phyloP scores from a whole-genome alignment of 2,888 invertebrate genomes.

The Arrhopalites spinosus region DNA sequence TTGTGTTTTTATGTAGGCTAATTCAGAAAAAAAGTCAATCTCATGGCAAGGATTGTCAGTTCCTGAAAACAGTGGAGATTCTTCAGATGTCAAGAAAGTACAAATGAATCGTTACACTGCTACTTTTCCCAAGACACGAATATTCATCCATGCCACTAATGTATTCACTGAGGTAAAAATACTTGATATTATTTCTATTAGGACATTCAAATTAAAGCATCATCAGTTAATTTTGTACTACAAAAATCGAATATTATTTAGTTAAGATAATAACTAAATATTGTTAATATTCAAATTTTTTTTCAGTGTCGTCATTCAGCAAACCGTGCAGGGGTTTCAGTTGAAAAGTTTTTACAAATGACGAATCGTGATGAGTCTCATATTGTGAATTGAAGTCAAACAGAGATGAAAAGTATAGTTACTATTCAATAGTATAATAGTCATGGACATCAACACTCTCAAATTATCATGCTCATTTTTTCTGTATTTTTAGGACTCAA shows the following conservation, averaged over 20 bases:
- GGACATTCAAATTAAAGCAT: too few relatives aligned
- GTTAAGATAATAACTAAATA: not conserved
- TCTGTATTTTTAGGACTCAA: too few relatives aligned
- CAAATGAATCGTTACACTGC: not conserved
- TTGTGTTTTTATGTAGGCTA: too few relatives aligned
- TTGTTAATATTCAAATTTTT: not conserved
- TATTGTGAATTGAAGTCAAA: too few relatives aligned
- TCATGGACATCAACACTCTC: too few relatives aligned
- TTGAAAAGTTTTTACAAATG: not conserved
- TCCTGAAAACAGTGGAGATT: not conserved
- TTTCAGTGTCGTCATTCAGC: not conserved
- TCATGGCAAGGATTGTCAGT: too few relatives aligned
- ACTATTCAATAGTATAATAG: too few relatives aligned
- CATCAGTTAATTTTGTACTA: too few relatives aligned
- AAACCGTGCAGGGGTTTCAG: not conserved
- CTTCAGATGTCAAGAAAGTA: not conserved
- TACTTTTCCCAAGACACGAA: not conserved
- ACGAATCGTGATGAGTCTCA: not conserved
- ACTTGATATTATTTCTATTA: not conserved
- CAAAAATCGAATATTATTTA: not conserved
- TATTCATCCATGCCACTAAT: conserved; percentile 1
- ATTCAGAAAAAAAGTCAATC: too few relatives aligned
- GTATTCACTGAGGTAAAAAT: not conserved
- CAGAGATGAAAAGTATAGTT: too few relatives aligned
- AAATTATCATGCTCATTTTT: too few relatives aligned